Conservation (phyloP, 2,113 vertebrate species). For the Misgurnus anguillicaudatus region DNA sequence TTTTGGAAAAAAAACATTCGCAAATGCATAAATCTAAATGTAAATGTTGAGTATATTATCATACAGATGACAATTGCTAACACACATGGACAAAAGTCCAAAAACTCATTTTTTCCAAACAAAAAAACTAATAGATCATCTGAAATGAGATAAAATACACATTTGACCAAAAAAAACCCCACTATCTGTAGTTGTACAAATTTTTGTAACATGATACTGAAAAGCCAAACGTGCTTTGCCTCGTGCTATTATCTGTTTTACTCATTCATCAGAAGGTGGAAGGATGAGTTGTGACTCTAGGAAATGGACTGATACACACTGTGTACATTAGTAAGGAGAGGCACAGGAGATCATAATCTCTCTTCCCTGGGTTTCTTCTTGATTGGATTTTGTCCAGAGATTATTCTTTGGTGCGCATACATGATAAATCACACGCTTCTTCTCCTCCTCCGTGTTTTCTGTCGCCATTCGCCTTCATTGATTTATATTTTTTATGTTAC, state of each 20-base stretch:
- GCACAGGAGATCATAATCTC: conserved; percentile 26
- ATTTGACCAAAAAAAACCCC: too few relatives aligned
- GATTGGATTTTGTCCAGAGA: conserved; percentile 36
- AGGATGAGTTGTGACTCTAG: background rate
- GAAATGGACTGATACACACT: conserved; percentile 27
- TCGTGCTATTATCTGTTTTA: conserved; percentile 16
- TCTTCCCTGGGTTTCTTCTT: conserved; percentile 10
- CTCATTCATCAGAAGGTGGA: conserved; percentile 2
- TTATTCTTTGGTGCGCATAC: conserved; percentile 32
- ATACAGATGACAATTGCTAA: too few relatives aligned
- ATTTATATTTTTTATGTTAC: conserved; percentile 61
- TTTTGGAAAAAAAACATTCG: too few relatives aligned
- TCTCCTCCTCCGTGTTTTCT: conserved; percentile 51
- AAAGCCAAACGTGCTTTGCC: conserved; percentile 1
- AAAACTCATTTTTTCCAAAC: too few relatives aligned
- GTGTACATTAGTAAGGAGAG: conserved; percentile 13
- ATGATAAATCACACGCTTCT: conserved; percentile 45
- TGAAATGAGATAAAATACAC: too few relatives aligned
- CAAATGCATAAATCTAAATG: too few relatives aligned
- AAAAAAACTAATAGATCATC: too few relatives aligned
- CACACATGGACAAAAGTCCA: too few relatives aligned
- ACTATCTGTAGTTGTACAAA: too few relatives aligned
- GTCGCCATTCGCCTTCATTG: conserved; percentile 55
- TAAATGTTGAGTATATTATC: too few relatives aligned
- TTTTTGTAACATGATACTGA: background rate